Evolutionary conservation across 2,113 vertebrate species (phyloP).

Genomic region (Condylura cristata): DNA sequence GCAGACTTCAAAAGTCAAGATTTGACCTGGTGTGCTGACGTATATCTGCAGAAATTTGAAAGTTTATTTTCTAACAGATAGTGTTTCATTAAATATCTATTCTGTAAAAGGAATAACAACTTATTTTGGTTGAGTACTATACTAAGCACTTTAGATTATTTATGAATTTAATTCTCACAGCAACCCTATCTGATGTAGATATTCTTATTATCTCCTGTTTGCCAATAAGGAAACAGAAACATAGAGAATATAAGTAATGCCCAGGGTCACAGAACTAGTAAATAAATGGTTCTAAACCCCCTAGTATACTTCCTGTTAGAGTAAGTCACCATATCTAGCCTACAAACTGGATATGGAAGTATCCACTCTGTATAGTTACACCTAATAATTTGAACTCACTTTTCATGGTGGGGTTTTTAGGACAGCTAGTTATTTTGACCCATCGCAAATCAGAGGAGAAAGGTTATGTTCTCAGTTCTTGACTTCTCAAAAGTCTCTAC

Average conservation of each 20-base stretch:
- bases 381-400: background rate
- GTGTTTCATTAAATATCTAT: background rate
- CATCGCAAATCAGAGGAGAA: background rate
- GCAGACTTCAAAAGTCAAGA: background rate
- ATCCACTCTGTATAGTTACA: background rate
- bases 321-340: background rate
- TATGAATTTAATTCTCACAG: conserved; percentile 26
- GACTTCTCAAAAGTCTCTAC: background rate
- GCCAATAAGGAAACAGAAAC: conserved; percentile 16
- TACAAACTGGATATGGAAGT: background rate
- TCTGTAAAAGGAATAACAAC: background rate
- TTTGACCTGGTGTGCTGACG: background rate
- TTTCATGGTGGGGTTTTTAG: background rate
- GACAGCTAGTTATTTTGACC: background rate
- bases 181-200: background rate
- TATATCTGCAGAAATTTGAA: background rate
- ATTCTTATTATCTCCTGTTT: background rate
- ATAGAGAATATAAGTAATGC: background rate
- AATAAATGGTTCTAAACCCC: background rate
- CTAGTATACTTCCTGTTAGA: background rate
- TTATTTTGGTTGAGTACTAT: background rate
- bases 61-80: background rate
- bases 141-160: background rate
- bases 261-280: background rate
- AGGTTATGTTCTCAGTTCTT: background rate